Percentiles rank a stretch among this genome's conserved stretches.
phyloP scores from a whole-genome alignment of 2,888 invertebrate genomes.

The Drosophila fungiperda region DNA sequence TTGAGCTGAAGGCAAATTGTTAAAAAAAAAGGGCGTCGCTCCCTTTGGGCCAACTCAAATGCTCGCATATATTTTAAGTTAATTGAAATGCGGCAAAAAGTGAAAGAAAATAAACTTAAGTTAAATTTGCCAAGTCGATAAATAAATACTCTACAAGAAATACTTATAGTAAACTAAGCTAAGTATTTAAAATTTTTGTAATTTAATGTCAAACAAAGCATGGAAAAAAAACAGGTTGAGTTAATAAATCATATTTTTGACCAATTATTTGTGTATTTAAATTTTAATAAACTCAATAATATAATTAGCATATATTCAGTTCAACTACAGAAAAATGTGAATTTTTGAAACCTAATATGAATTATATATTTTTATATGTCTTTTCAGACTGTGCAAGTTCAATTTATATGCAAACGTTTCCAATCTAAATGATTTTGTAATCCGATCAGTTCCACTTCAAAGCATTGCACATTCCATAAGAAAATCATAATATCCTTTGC shows the following conservation, averaged over 20 bases:
- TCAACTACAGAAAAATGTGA: not conserved
- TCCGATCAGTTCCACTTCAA: not conserved
- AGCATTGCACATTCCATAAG: not conserved
- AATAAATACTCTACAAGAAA: not conserved
- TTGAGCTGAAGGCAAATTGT: conserved; percentile 46
- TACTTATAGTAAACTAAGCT: too few relatives aligned
- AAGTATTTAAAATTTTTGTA: not conserved
- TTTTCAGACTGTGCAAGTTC: not conserved
- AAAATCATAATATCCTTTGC: not conserved
- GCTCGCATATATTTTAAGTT: conserved; percentile 68
- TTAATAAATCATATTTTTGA: not conserved
- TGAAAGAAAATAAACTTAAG: conserved; percentile 3
- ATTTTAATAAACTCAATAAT: not conserved
- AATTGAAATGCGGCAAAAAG: conserved; percentile 64
- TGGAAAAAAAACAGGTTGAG: not conserved
- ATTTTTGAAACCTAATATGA: not conserved
- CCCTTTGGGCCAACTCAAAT: conserved; percentile 29
- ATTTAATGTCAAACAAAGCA: not conserved
- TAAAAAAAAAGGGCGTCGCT: conserved; percentile 32
- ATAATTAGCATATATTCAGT: not conserved
- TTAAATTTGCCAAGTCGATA: not conserved
- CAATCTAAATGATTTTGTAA: conserved; percentile 5
- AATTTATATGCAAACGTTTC: not conserved
- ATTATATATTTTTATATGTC: not conserved
- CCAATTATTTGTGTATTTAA: not conserved